These are phyloP conservation scores for Drosophila hamatofila DNA, from an alignment of 2,888 invertebrate species.

Conservation along the genomic window DNA sequence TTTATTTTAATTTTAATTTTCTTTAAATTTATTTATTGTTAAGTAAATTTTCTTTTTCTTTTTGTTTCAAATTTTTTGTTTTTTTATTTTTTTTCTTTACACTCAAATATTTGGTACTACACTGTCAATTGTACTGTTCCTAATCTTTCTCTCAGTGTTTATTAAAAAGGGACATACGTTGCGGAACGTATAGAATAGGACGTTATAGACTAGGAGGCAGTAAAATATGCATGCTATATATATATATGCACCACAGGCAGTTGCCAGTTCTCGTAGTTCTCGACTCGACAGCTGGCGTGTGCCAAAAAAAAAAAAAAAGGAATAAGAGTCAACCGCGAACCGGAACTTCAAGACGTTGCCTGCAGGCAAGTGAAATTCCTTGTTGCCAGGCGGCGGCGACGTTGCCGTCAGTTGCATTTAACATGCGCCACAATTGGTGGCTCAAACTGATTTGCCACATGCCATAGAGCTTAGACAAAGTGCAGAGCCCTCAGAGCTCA, in stretches of 20 bases:
- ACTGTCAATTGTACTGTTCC: no score
- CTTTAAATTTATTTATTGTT: no score
- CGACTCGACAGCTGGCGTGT: conserved; percentile 71
- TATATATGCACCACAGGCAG: conserved; percentile 18
- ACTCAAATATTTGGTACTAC: not conserved
- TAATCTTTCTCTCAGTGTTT: not conserved
- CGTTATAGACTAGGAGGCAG: conserved; percentile 34
- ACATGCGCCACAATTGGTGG: conserved; percentile 62
- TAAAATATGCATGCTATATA: conserved; percentile 27
- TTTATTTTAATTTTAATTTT: no score
- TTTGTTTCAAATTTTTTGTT: not conserved
- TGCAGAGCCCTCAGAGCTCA: conserved; percentile 1
- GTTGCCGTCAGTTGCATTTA: conserved; percentile 23
- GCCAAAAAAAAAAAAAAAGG: conserved; percentile 47
- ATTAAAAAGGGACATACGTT: conserved; percentile 6
- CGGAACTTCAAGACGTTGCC: conserved; percentile 43
- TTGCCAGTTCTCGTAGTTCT: conserved; percentile 36
- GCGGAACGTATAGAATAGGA: conserved; percentile 37
- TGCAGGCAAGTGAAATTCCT: conserved; percentile 33
- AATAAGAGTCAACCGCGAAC: conserved; percentile 19
- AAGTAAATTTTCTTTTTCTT: no score
- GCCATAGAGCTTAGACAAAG: conserved; percentile 8
- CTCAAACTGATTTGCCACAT: conserved; percentile 49
- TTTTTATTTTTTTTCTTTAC: not conserved
- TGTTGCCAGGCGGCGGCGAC: conserved; percentile 44